Conservation (phyloP, 2,888 invertebrate genomes). For the Mythimna ferrago region DNA sequence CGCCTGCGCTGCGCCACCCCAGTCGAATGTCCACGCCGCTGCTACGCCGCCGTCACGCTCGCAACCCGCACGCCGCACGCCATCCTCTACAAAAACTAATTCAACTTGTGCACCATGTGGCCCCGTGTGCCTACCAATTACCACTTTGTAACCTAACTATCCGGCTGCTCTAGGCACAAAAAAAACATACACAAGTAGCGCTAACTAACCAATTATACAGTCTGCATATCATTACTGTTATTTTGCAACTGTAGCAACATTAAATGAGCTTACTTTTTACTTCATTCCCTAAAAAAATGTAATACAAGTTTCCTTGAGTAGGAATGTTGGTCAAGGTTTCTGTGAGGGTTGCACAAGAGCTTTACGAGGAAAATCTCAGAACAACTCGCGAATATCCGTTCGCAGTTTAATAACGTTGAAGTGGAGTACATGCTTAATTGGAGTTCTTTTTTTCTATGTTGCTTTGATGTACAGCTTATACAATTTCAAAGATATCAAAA, state of each 20-base stretch:
- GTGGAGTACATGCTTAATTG: slow-evolving; percentile 11
- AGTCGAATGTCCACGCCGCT: slow-evolving; percentile 40
- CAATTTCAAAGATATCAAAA: not conserved
- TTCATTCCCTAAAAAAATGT: not conserved
- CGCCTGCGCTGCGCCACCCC: slow-evolving; percentile 56
- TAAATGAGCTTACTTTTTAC: slow-evolving; percentile 20
- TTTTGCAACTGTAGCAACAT: not conserved
- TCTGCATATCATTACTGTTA: not conserved
- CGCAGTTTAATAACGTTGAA: slow-evolving; percentile 31
- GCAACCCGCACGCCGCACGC: slow-evolving; percentile 26
- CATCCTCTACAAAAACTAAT: slow-evolving; percentile 68
- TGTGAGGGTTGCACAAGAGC: slow-evolving; percentile 10
- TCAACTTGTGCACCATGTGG: slow-evolving; percentile 66
- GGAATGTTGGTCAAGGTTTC: slow-evolving; percentile 18
- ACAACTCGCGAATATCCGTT: slow-evolving; percentile 12
- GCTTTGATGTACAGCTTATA: slow-evolving; percentile 2
- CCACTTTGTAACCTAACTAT: slow-evolving; percentile 46
- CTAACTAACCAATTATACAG: slow-evolving; percentile 2
- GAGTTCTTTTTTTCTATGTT: not conserved
- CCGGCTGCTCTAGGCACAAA: not conserved
- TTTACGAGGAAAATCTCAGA: slow-evolving; percentile 29
- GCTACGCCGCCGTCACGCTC: slow-evolving; percentile 9
- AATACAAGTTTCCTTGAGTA: slow-evolving; percentile 1
- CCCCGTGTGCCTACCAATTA: slow-evolving; percentile 64
- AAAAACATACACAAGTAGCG: slow-evolving; percentile 17